Evolutionary conservation across 2,113 vertebrate species (phyloP), one percentile per base, ranked within the genome.

Genomic region (Solenodon paradoxus): DNA sequence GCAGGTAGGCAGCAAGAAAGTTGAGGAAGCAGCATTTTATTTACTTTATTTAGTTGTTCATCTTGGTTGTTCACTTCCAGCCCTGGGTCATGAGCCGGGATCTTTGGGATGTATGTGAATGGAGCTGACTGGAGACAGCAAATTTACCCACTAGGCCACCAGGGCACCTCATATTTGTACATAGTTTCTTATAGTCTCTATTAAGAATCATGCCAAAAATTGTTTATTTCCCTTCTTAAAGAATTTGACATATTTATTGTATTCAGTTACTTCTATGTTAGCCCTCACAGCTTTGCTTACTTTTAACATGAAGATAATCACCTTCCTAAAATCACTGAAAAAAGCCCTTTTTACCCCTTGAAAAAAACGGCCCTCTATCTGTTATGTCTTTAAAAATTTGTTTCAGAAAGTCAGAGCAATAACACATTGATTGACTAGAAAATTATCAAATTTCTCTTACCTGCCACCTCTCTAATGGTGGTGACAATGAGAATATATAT

Each of bases 401-500:
- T 79, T 87, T 80, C 12, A 86, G 57, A 95, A 61, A 12, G 13
- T 69, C 55, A 86, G 89, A 28, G 26, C 45, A 57, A 17, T 17
- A 95, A 40, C 68, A 87, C 22, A 51, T 2, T 89, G 55, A 83
- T n/a, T 71, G 59, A 61, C 26, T 72, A 92, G 57, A 90, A 71
- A 94, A 88, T 77, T 68, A 77, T 90, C 47, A 74, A 63, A 86
- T 86, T 74, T 93, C 61, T 95, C 66, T 94, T 63, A 66, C 24
- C 26, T 82, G 16, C 40, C 30, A 61, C 10, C 7, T 13, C 15
- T 64, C 35, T 72, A 64, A 80, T 78, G 12, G 59, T 55, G 47
- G 26, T 75, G 68, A 69, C 35, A n/a, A 47, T 88, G 32, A 89
- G 9, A 47, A 3, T 38, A n/a, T 51, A 10, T 8, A 32, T 61